A percentile compares a stretch with the other conserved stretches of the same genome.
Evolutionary conservation across 2,888 invertebrate species (phyloP).

Genomic region (Polyommatus iphigenia): DNA sequence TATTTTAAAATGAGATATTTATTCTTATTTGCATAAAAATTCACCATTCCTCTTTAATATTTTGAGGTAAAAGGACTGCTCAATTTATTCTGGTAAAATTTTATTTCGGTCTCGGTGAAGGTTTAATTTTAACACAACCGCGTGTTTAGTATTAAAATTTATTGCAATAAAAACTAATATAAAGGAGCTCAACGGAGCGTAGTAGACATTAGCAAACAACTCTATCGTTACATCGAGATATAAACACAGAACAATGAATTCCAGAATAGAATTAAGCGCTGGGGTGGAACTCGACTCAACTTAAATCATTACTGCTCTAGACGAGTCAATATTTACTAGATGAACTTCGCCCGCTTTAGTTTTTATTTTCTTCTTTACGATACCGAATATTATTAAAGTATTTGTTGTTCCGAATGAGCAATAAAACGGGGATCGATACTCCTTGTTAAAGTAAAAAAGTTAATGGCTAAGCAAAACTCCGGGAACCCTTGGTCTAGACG

Average conservation of each 20-base stretch:
- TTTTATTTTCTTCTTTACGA: slow-evolving; percentile 70
- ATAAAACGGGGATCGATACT: slow-evolving; percentile 66
- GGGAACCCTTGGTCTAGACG: slow-evolving; percentile 72
- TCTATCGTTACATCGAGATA: slow-evolving; percentile 35
- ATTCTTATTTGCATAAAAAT: neutral
- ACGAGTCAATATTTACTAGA: slow-evolving; percentile 68
- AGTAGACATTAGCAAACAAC: slow-evolving; percentile 35
- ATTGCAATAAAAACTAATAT: slow-evolving; percentile 9
- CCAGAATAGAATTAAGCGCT: slow-evolving; percentile 51
- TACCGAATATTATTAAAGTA: slow-evolving; percentile 68
- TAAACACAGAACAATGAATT: slow-evolving; percentile 46
- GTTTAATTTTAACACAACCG: neutral
- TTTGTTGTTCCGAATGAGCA: slow-evolving; percentile 55
- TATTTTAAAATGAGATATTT: neutral
- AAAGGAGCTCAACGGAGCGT: slow-evolving; percentile 25
- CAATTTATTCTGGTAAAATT: slow-evolving; percentile 1
- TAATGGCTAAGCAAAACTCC: slow-evolving; percentile 60
- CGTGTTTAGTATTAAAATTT: slow-evolving; percentile 22
- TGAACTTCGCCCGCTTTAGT: slow-evolving; percentile 68
- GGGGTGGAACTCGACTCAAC: slow-evolving; percentile 51
- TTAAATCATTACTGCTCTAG: slow-evolving; percentile 57
- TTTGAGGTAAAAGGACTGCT: neutral
- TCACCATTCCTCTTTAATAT: neutral
- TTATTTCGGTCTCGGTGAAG: neutral
- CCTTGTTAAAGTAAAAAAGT: slow-evolving; percentile 64